Evolutionary conservation across 2,113 vertebrate genomes (phyloP), one percentile per base, ranked within the genome.

Genomic region (Pterophyllum scalare): DNA sequence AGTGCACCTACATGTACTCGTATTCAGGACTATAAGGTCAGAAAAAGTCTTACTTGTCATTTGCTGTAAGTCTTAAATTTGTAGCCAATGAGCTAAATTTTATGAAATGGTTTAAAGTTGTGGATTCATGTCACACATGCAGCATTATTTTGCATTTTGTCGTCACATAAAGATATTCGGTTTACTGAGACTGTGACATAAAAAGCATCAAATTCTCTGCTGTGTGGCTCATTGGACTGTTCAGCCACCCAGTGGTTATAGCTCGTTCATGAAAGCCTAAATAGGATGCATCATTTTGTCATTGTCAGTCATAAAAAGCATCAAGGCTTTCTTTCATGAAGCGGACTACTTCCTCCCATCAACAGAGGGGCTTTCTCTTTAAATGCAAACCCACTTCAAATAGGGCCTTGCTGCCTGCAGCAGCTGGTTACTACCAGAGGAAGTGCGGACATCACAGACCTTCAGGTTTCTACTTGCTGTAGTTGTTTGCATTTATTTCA

Each of bases 401-500:
- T 57, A 13, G 22, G 10, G 10, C 56, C 22, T 22, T 22, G 0
- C 11, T 57, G 20, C 20, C 54, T 22, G 5, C 54, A 12, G n/a
- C 54, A 52, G 46, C 46, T 52, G 12, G 40, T 43, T 43, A 43
- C 40, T 13, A 49, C 46, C 15, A 17, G 22, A 67, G 64, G 22
- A 67, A 19, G 26, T 46, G 46, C 3, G 11, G 14, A 28, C 40
- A 67, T 49, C 2, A 49, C 22, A 28, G 22, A 67, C 40, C 17
- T 49, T 28, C 3, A 67, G 64, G 22, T 49, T 67, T 67, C 40
- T 67, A 4, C 9, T 67, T 49, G 15, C 5, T 67, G 12, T 19
- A 67, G 14, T 46, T 43, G 1, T 22, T 0, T 67, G 0, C 6
- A 6, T 17, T 49, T 3, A 67, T 67, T 1, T 67, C 40, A 46